Percentiles rank a stretch among this genome's conserved stretches.
Evolutionary conservation across 2,888 invertebrate genomes (phyloP).

Genomic region (Bugula neritina): DNA sequence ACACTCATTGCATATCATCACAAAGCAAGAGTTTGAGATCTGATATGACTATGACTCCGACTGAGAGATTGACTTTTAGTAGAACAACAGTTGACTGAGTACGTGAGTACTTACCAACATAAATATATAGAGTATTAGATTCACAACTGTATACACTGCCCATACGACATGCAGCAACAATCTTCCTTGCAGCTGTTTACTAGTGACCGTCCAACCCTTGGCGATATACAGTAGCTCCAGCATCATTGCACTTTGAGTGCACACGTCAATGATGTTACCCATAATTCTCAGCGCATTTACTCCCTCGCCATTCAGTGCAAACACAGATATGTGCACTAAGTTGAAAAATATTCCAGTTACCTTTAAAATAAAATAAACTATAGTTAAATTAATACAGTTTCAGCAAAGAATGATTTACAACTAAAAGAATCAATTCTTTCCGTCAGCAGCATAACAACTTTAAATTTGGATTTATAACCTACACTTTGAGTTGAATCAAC

Average conservation of each 20-base stretch:
- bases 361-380: neutral
- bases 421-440: no score
- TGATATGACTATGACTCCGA: no score
- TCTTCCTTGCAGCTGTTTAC: slow-evolving; percentile 73
- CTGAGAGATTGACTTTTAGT: no score
- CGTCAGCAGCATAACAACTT: no score
- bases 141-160: slow-evolving; percentile 83
- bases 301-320: slow-evolving; percentile 84
- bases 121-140: slow-evolving; percentile 88
- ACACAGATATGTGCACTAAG: slow-evolving; percentile 79
- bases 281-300: slow-evolving; percentile 73
- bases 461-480: no score
- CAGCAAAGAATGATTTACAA: no score
- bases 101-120: slow-evolving; percentile 71
- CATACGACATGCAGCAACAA: slow-evolving; percentile 75
- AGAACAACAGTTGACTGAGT: no score
- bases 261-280: slow-evolving; percentile 85
- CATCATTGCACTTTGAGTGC: slow-evolving; percentile 88
- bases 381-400: no score
- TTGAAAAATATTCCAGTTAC: slow-evolving; percentile 70
- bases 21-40: no score
- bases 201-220: slow-evolving; percentile 93
- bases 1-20: no score
- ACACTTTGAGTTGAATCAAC: no score
- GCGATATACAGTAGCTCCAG: slow-evolving; percentile 81